Percentiles rank a stretch among this genome's conserved stretches.
phyloP scores from a whole-genome alignment of 2,113 vertebrate genomes.

The Haliaeetus leucogaster region DNA sequence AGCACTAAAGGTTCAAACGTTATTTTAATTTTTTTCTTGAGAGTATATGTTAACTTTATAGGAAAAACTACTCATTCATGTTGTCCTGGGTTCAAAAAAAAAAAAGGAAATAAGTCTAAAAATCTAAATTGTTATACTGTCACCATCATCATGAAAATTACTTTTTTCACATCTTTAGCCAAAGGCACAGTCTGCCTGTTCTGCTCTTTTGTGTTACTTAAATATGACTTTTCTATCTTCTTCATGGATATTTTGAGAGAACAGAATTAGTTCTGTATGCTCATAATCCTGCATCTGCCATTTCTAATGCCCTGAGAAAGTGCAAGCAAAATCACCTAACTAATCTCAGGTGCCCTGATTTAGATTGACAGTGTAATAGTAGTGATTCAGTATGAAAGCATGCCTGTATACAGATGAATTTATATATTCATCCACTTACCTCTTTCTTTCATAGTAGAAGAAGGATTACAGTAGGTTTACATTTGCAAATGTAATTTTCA shows the following conservation, averaged over 20 bases:
- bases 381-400: neutral
- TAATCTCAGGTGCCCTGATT: neutral
- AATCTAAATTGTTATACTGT: neutral
- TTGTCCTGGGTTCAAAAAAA: neutral
- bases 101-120: neutral
- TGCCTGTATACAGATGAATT: neutral
- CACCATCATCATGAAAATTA: neutral
- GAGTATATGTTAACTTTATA: neutral
- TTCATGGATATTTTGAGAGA: neutral
- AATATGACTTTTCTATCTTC: neutral
- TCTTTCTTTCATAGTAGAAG: neutral
- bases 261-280: neutral
- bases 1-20: neutral
- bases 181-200: neutral
- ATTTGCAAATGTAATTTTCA: neutral
- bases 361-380: neutral
- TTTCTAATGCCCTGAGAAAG: neutral
- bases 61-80: neutral
- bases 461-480: neutral
- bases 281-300: neutral
- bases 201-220: neutral
- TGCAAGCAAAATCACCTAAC: neutral
- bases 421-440: neutral
- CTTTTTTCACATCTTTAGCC: neutral
- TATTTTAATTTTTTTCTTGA: neutral